Conservation (phyloP, 2,888 invertebrate species). For the Lithodes maja region DNA sequence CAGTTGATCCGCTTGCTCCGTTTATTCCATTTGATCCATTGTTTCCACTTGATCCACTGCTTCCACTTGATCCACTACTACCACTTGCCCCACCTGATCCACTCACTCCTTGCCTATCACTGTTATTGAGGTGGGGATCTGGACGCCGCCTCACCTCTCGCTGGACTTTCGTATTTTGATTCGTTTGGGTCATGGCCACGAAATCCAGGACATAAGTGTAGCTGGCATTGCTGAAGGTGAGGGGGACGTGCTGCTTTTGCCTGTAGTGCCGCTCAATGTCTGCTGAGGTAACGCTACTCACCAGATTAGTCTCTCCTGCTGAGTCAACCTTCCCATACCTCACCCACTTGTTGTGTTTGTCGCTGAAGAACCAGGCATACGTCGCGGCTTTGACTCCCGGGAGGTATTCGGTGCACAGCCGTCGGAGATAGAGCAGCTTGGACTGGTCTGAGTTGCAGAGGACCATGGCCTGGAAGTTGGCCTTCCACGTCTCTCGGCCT, state of each 20-base stretch:
- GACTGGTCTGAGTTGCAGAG: slow-evolving; percentile 39
- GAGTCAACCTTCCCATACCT: slow-evolving; percentile 62
- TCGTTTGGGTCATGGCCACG: slow-evolving; percentile 49
- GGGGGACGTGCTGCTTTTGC: neutral
- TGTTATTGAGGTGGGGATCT: slow-evolving; percentile 28
- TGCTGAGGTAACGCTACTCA: slow-evolving; percentile 44
- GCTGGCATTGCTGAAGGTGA: slow-evolving; percentile 36
- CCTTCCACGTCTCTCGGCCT: slow-evolving; percentile 58
- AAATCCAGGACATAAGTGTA: slow-evolving; percentile 44
- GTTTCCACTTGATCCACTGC: neutral
- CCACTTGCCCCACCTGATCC: neutral
- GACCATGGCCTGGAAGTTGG: slow-evolving; percentile 56
- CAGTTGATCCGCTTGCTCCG: too few species aligned
- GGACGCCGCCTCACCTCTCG: slow-evolving; percentile 50
- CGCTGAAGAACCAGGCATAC: slow-evolving; percentile 51
- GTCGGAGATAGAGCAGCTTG: slow-evolving; percentile 37
- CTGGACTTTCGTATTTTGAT: slow-evolving; percentile 31
- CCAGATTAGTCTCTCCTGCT: slow-evolving; percentile 27
- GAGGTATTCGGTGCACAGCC: slow-evolving; percentile 38
- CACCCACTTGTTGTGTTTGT: slow-evolving; percentile 49
- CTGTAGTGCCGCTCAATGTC: slow-evolving; percentile 52
- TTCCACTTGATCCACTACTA: neutral
- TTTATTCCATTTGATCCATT: too few species aligned
- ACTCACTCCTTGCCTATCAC: neutral
- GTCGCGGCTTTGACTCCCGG: neutral